phyloP scores from a whole-genome alignment of 92 coral and sea anemone species.

The Nematostella vectensis region DNA sequence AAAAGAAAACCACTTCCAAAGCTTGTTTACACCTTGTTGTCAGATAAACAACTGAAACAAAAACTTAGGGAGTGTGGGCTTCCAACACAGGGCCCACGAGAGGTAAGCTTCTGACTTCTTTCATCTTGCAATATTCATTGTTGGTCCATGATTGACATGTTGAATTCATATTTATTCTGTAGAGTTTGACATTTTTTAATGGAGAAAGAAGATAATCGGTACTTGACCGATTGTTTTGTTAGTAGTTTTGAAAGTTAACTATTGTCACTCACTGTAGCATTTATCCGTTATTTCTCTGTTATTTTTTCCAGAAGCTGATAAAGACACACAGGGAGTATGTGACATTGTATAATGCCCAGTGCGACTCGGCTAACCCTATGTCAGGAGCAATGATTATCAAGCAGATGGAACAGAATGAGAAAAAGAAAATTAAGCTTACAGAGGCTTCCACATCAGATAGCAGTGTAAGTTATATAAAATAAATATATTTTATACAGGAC shows the following conservation, averaged over 20 bases:
- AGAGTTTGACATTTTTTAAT: too few relatives aligned
- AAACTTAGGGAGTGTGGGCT: constrained; percentile 67
- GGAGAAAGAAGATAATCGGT: too few relatives aligned
- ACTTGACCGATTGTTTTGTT: not conserved
- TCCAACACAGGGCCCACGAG: constrained; percentile 69
- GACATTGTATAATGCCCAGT: constrained; percentile 74
- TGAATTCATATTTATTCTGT: too few relatives aligned
- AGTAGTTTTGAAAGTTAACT: not conserved
- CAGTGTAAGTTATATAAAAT: too few relatives aligned
- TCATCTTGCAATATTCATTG: too few relatives aligned
- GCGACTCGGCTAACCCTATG: constrained; percentile 69
- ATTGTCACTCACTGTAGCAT: too few relatives aligned
- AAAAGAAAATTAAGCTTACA: constrained; percentile 24
- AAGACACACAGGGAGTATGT: constrained; percentile 88
- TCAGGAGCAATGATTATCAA: constrained; percentile 72
- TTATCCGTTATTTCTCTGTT: too few relatives aligned
- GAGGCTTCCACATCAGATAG: constrained; percentile 27
- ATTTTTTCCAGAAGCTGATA: constrained; percentile 46
- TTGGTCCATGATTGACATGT: too few relatives aligned
- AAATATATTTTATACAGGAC: too few relatives aligned
- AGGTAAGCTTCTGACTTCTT: too few relatives aligned
- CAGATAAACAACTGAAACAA: constrained; percentile 68
- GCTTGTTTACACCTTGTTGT: constrained; percentile 68
- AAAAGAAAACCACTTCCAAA: constrained; percentile 74
- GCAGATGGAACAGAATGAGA: constrained; percentile 73